Evolutionary conservation across 2,797 vertebrate genomes (phyloP).

Genomic region (Natrix natrix): DNA sequence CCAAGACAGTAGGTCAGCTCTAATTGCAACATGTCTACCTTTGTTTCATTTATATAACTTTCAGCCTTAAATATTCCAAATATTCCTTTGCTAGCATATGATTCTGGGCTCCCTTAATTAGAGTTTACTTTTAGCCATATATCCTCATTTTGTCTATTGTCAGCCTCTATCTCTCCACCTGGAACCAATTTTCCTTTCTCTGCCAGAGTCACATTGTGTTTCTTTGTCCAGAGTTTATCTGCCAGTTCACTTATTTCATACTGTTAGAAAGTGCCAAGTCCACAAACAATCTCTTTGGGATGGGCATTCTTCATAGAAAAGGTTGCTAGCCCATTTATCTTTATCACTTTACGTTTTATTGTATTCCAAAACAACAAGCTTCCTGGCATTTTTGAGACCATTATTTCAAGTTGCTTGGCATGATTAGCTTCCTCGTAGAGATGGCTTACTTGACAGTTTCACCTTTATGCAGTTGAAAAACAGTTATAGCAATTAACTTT

Average conservation of each 20-base stretch:
- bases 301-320: neutral
- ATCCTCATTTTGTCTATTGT: neutral
- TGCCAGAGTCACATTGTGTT: neutral
- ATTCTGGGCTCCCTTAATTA: neutral
- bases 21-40: neutral
- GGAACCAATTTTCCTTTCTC: neutral
- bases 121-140: neutral
- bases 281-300: neutral
- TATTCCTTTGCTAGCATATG: neutral
- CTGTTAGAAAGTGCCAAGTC: neutral
- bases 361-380: neutral
- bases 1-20: neutral
- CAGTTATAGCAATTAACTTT: neutral
- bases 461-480: neutral
- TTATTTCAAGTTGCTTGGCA: neutral
- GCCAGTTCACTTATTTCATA: neutral
- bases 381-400: neutral
- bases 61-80: neutral
- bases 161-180: neutral
- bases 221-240: neutral
- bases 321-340: neutral
- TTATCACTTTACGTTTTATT: neutral
- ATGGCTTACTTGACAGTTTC: neutral
- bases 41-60: neutral
- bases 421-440: neutral